Evolutionary conservation across 2,797 vertebrate genomes (phyloP), one percentile per base, ranked within the genome.

Genomic region (Tokudaia muenninki): DNA sequence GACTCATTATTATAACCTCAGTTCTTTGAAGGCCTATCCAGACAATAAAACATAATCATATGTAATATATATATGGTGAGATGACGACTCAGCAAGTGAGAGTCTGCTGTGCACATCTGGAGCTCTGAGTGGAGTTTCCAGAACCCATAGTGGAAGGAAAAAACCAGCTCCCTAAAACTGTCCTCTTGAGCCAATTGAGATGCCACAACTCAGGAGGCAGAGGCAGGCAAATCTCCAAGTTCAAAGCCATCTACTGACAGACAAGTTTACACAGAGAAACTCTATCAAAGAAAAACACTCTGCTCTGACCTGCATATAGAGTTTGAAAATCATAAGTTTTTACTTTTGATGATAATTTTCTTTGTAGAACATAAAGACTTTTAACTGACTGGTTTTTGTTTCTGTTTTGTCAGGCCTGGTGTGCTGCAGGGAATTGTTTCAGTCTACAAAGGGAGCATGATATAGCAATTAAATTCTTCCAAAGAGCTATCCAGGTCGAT

Each of bases 381-480:
- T 19, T 22, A n/a, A 67, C 61, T 86, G 44, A 26, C 6, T 47
- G 37, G 6, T 65, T 83, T 94, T 93, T 96, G 37, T 97, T 96
- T 87, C 87, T 92, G 24, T 96, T 94, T 95, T 94, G 14, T 94
- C 98, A 99, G 99, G 99, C 99, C 55, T 99, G 99, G 99, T 99
- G 99, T 97, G 99, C 99, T 74, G 99, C 99, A 67, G 99, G 99
- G 22, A 99, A 99, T 98, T 99, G 99, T 97, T 99, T 99, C 98
- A 99, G 99, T 98, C 99, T 99, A 93, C 99, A 99, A 97, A 98
- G 99, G 78, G 99, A 99, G 96, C 99, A 99, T 24, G 99, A 99
- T 98, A 99, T 99, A 50, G 99, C 99, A 92, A 99, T 99, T 97
- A 99, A 99, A 98, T 99, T 99, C 98, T 99, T 99, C 98, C 99